Percentiles rank a stretch among this genome's conserved stretches.
These are phyloP conservation scores for Lobophora halterata DNA, from an alignment of 2,888 invertebrate genomes.

Conservation along the genomic window DNA sequence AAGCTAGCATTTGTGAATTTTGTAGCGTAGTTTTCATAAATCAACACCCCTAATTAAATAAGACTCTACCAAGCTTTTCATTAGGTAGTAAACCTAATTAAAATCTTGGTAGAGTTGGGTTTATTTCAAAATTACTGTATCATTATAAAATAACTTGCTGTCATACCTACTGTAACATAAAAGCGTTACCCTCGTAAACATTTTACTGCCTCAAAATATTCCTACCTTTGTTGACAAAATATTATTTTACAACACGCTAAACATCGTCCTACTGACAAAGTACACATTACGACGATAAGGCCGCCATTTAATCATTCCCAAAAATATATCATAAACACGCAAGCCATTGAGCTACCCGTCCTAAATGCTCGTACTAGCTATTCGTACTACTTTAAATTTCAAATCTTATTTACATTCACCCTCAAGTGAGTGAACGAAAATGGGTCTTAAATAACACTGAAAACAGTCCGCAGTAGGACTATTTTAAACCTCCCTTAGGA, in stretches of 20 bases:
- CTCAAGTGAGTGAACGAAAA: slow-evolving; percentile 56
- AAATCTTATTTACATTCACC: slow-evolving; percentile 74
- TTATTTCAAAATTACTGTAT: slow-evolving; percentile 1
- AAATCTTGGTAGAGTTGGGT: not conserved
- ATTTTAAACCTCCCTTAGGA: slow-evolving; percentile 65
- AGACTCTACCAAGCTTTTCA: no score
- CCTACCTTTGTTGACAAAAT: slow-evolving; percentile 24
- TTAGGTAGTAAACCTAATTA: slow-evolving; percentile 7
- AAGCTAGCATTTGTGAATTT: no score
- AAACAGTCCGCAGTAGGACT: slow-evolving; percentile 56
- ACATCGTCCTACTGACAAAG: slow-evolving; percentile 19
- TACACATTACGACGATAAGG: slow-evolving; percentile 18
- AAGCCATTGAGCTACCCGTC: slow-evolving; percentile 20
- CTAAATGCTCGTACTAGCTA: slow-evolving; percentile 20
- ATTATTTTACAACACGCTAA: slow-evolving; percentile 21
- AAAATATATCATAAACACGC: slow-evolving; percentile 30
- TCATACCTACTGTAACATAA: slow-evolving; percentile 10
- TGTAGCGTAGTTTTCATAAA: no score
- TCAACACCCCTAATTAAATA: no score
- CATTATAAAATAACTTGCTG: slow-evolving; percentile 12
- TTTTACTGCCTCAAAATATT: slow-evolving; percentile 21
- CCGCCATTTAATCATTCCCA: slow-evolving; percentile 21
- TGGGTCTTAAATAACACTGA: slow-evolving; percentile 57
- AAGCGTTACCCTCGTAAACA: slow-evolving; percentile 21
- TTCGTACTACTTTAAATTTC: slow-evolving; percentile 58